Base-by-base conservation (phyloP, 2,113 vertebrate genomes). In the Entomyzon cyanotis region DNA sequence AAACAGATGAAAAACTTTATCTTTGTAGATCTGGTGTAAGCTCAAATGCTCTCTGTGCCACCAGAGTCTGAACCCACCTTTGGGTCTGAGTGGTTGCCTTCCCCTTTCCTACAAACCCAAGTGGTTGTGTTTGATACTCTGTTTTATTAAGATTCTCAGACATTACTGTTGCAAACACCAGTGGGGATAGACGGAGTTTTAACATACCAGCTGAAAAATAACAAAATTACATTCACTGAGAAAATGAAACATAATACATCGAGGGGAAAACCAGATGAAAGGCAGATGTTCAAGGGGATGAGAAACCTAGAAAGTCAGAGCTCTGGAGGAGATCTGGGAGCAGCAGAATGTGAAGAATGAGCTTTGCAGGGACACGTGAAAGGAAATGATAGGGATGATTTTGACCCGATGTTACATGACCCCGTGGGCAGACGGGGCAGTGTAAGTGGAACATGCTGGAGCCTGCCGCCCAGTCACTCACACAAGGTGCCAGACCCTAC, bases 121-220 rank as follows among this genome's bases (percentile, higher is more conserved):
- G 39, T 27, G 15, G 52, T 39, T 71, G 20, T 47, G 60, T 93
- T 92, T 90, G 76, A 27, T 86, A 35, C 35, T 30, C 65, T 7
- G 39, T 17, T 88, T 92, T 92, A 52, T 78, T 92, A 63, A 84
- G 60, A 86, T 86, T 67, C 73, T 50, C 56, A 84, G 79, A 56
- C 58, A 70, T 64, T 71, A 35, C 41, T 35, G 37, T 46, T 90
- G 88, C 60, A 73, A 89, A 73, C 64, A 71, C 68, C 65, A 21
- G 75, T 53, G 83, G 69, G 64, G 60, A 89, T 75, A 92, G 76
- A 74, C 2, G 6, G 12, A 92, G 52, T 15, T 52, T 60, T 69
- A 83, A 60, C 33, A 33, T 41, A 59, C 52, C 68, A 47, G 33
- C 35, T 80, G 79, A 92, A 92, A 93, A 94, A 77, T 25, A 94